A percentile compares a stretch with the other conserved stretches of the same genome.
Evolutionary conservation across 2,888 invertebrate genomes (phyloP).

Genomic region (Apodemia hepburni): DNA sequence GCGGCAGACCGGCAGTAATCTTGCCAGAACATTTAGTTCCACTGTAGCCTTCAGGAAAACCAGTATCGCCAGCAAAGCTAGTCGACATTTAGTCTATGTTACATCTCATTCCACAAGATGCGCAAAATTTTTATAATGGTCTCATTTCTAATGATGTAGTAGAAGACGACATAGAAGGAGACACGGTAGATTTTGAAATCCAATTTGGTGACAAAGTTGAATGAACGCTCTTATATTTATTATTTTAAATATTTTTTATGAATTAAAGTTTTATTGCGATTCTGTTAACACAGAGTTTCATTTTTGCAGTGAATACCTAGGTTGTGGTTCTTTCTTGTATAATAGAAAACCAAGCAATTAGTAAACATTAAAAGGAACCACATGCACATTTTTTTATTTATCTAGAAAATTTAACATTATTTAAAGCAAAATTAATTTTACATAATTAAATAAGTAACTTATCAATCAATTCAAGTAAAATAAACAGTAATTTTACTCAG

Average conservation of each 20-base stretch:
- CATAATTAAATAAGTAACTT: slow-evolving; percentile 5
- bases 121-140: slow-evolving; percentile 23
- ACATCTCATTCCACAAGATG: slow-evolving; percentile 29
- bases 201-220: slow-evolving; percentile 32
- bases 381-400: slow-evolving; percentile 25
- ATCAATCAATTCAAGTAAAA: slow-evolving; percentile 16
- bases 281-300: slow-evolving; percentile 23
- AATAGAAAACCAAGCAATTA: slow-evolving; percentile 12
- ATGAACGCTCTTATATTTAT: slow-evolving; percentile 23
- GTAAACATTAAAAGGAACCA: slow-evolving; percentile 27
- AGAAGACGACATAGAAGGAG: slow-evolving; percentile 25
- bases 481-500: slow-evolving; percentile 14
- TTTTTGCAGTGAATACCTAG: slow-evolving; percentile 24
- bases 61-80: slow-evolving; percentile 30
- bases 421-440: slow-evolving; percentile 7
- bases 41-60: slow-evolving; percentile 30
- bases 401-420: slow-evolving; percentile 17
- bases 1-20: background rate
- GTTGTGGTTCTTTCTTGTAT: slow-evolving; percentile 29
- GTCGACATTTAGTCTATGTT: slow-evolving; percentile 26
- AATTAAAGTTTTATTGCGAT: slow-evolving; percentile 24
- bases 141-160: slow-evolving; percentile 26
- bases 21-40: slow-evolving; percentile 24
- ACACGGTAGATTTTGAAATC: slow-evolving; percentile 32
- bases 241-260: slow-evolving; percentile 21